Evolutionary conservation across 2,797 vertebrate genomes (phyloP), one percentile per base, ranked within the genome.

Genomic region (Pyrocephalus nanus): DNA sequence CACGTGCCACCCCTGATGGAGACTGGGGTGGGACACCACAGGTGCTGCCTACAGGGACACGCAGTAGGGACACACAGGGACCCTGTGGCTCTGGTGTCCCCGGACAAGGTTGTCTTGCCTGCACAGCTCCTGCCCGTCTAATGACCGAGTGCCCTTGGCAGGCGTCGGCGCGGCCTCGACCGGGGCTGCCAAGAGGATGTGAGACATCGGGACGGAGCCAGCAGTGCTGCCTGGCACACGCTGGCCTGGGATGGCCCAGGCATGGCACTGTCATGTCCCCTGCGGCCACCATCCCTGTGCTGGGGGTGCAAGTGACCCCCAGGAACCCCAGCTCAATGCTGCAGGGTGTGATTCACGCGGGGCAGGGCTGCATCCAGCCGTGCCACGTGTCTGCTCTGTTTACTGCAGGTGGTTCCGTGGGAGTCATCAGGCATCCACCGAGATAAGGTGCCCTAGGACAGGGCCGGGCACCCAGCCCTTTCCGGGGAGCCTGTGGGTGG

Each of bases 1-100:
- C 45, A 17, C 1, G 14, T 0, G 0, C 27, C 26, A 26, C 10
- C 13, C 73, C 15, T 0, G 1, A 45, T 1, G 27, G 64, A 54
- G 60, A 5, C 2, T 3, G 48, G 15, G 50, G 19, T 3, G 55
- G 0, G 6, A 43, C 29, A 53, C 12, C n/a, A 7, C 6, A 42
- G 47, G 34, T 29, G 26, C 61, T 29, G 65, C 77, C 38, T 27
- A 2, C 11, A 34, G 80, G 18, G 61, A 32, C 15, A 10, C 0
- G 3, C 36, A 42, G 8, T 36, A 45, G 34, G n/a, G 38, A 76
- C 54, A 57, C 1, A 4, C 9, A n/a, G 60, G 32, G n/a, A 72
- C 55, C 7, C 26, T 3, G 11, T 4, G 20, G 14, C 58, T 45
- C 62, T 21, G 29, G 12, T 7, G 10, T 47, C 60, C 47, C n/a